Percentiles rank a stretch among this genome's conserved stretches.
Conservation (phyloP, 2,113 vertebrate species). For the Notothenia coriiceps region DNA sequence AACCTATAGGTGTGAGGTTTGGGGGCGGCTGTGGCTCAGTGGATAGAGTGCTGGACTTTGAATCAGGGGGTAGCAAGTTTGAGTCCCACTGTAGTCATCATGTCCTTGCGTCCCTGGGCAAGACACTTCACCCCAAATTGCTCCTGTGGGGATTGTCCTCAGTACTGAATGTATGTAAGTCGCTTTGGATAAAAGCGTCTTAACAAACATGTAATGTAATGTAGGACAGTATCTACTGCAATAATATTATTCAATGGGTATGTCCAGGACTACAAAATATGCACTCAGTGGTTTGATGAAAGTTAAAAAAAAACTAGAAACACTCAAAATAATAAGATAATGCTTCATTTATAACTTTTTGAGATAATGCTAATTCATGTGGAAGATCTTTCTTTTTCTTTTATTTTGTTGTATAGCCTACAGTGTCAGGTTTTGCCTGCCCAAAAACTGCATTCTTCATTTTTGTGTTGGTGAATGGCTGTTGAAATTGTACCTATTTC, state of each 20-base stretch:
- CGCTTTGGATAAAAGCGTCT: no score
- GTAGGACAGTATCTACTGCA: not conserved
- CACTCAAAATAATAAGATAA: not conserved
- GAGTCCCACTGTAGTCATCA: no score
- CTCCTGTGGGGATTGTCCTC: no score
- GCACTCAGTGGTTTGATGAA: no score
- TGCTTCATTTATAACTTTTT: not conserved
- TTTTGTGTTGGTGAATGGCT: conserved; percentile 13
- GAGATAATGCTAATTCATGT: not conserved
- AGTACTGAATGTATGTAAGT: no score
- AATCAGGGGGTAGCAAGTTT: no score
- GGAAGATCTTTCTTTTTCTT: not conserved
- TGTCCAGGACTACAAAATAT: not conserved
- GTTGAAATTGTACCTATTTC: conserved; percentile 9
- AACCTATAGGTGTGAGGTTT: no score
- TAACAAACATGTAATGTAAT: no score
- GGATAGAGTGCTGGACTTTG: no score
- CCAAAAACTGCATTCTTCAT: not conserved
- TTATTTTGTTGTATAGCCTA: not conserved
- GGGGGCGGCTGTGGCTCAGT: no score
- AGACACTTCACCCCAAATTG: no score
- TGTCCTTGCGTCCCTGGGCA: no score
- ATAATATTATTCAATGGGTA: conserved; percentile 1
- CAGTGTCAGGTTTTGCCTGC: not conserved
- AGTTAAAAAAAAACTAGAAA: not conserved